Evolutionary conservation across 1,140 invertebrate species (phyloP), one percentile per base, ranked within the genome.

Genomic region (Anagrus nilaparvatae): DNA sequence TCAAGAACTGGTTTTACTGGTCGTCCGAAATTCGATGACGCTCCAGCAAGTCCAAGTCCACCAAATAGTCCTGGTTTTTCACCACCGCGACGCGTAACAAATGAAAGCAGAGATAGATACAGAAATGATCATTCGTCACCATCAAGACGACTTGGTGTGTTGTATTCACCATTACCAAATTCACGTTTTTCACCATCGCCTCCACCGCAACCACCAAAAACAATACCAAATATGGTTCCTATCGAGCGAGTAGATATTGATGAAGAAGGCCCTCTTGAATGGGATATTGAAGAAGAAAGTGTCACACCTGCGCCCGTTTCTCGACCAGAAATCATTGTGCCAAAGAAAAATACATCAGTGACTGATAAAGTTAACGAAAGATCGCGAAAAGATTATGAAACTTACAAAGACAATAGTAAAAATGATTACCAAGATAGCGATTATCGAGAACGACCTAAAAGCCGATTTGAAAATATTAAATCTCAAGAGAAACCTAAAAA

Each of bases 31-130:
- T 41, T 23, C 5, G 50, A 59, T 1, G 56, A 61, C 27, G 66
- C 67, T 5, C 67, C 68, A 3, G 57, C 57, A 3, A 69, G 66
- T 46, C 67, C 67, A 2, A 68, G 60, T 55, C 63, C 66, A 17
- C 54, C 61, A 1, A 43, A 50, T 4, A 61, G 56, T 48, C 58
- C 58, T 16, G 29, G 10, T 19, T 17, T 3, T n/a, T 24, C 3
- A 5, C 2, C 9, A 6, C 20, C 0, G 5, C 30, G 4, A 5
- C 16, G 21, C 39, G 2, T n/a, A n/a, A n/a, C n/a, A n/a, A n/a
- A n/a, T n/a, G n/a, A n/a, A n/a, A n/a, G n/a, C n/a, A n/a, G n/a
- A n/a, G n/a, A n/a, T n/a, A n/a, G n/a, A n/a, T n/a, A n/a, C n/a
- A n/a, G n/a, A n/a, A n/a, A n/a, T n/a, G n/a, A n/a, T n/a, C n/a